Evolutionary conservation across 1,140 invertebrate species (phyloP), one percentile per base, ranked within the genome.

Genomic region (Neuroterus valhalla): DNA sequence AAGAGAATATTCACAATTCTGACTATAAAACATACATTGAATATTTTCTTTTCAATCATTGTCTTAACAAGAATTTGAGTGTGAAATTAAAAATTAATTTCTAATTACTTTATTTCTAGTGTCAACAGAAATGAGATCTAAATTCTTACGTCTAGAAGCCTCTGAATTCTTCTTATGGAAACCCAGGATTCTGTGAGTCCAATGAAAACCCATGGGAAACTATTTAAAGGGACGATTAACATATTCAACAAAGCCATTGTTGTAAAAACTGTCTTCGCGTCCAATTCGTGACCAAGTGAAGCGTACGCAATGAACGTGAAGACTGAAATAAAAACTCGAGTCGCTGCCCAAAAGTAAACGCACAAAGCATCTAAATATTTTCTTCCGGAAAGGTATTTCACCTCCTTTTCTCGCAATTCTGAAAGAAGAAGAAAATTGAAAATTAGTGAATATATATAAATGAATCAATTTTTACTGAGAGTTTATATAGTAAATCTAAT

Each of bases 281-380:
- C 94, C 1, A 99, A 91, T 69, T 92, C 85, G 82, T 98, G 94
- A 5, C 96, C 96, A 76, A 97, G 83, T 12, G 97, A 85, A n/a
- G 95, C 93, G 85, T 98, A 99, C 0, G 96, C 96, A 4, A 93
- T 92, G 85, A 99, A 98, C 0, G 98, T 99, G 1, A 98, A 90
- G 70, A 98, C 94, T 1, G 97, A 95, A 77, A 99, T 98, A 2
- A 99, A 84, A 55, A 99, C 96, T 0, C 98, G 98, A n/a, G 98
- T 99, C 8, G 97, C 98, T 1, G 98, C 98, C 98, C 98, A 99
- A 87, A 99, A 97, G 87, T 97, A 99, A 2, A 99, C 98, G 91
- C 98, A 99, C 66, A 98, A 88, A n/a, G 98, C 98, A 91, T 99
- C 98, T 74, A 99, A 88, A 90, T 99, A 99, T 91, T 99, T 99